Base-by-base conservation (phyloP, 2,113 vertebrate genomes). In the Hystrix cristata region DNA sequence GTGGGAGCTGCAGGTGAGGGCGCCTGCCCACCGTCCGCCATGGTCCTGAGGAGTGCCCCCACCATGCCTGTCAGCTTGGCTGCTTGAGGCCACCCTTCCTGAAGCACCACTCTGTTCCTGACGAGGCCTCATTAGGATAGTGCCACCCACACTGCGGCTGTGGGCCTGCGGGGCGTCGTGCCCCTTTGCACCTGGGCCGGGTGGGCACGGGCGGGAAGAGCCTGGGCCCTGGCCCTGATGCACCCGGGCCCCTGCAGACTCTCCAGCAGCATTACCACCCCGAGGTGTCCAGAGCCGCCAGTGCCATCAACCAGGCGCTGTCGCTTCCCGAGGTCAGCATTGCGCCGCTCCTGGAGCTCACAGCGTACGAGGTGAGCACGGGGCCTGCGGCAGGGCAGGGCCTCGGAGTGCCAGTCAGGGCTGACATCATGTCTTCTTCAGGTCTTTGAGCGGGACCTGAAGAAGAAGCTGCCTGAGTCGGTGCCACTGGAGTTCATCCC, bases 231-330 rank as follows among this genome's bases (percentile, higher is more conserved):
- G 76, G 55, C 80, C 55, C 34, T 82, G 29, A 21, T 7, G 0
- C 4, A 29, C 34, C 11, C 8, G 10, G 59, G n/a, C 59, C 23
- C 62, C 34, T 57, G 4, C 97, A 99, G 99, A 98, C 99, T 0
- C 98, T 99, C 34, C 99, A 99, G 98, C 99, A 89, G 55, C 99
- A 99, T 98, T 99, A 99, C 97, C 99, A 99, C 93, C 99, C 99
- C 0, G 99, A 99, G 80, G 99, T 99, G 96, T 98, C 99, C 95
- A 99, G 98, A 97, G 99, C 99, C 14, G 99, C 99, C 34, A 94
- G 98, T 86, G 23, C 96, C 16, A 99, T 99, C 96, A 99, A 98
- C 97, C 99, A 98, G 18, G 98, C 98, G 0, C 98, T 99, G 53
- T 98, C 99, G 0, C 96, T 98, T 65, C 94, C 98, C 0, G 99